Evolutionary conservation across 1,140 invertebrate species (phyloP).

Genomic region (Calycopis cecrops): DNA sequence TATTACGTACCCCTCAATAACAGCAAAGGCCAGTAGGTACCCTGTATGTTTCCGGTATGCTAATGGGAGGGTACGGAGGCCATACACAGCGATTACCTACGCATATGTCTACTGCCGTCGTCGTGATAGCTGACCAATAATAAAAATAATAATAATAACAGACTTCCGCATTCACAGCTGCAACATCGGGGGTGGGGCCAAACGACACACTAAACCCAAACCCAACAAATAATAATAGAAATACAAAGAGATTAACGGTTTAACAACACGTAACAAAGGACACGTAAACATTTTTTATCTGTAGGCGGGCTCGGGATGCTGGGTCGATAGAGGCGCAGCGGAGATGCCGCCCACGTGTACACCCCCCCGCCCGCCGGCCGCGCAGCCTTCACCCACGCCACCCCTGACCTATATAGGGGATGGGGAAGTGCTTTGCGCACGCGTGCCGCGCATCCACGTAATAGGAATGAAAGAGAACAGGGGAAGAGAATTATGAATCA

Average conservation of each 20-base stretch:
- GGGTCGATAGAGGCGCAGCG: conserved; percentile 51
- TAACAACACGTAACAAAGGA: conserved; percentile 6
- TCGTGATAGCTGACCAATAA: no score
- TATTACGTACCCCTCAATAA: no score
- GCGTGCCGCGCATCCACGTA: conserved; percentile 27
- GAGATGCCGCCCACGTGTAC: conserved; percentile 38
- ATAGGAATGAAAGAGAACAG: conserved; percentile 1
- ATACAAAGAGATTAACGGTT: neutral
- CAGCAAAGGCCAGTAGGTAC: no score
- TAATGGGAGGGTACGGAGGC: no score
- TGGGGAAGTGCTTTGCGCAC: conserved; percentile 27
- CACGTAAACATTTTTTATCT: conserved; percentile 38
- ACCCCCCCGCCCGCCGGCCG: conserved; percentile 16
- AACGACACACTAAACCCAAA: no score
- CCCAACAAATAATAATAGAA: no score
- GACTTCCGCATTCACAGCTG: no score
- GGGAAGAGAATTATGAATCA: conserved; percentile 21
- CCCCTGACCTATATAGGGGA: conserved; percentile 57
- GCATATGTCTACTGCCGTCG: no score
- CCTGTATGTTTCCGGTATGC: no score
- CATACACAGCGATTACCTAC: no score
- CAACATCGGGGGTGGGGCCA: no score
- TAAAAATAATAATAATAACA: no score
- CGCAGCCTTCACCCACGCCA: conserved; percentile 34
- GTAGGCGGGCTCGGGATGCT: conserved; percentile 34